Evolutionary conservation across 2,888 invertebrate genomes (phyloP), one percentile per base, ranked within the genome.

Genomic region (Sialis lutaria): DNA sequence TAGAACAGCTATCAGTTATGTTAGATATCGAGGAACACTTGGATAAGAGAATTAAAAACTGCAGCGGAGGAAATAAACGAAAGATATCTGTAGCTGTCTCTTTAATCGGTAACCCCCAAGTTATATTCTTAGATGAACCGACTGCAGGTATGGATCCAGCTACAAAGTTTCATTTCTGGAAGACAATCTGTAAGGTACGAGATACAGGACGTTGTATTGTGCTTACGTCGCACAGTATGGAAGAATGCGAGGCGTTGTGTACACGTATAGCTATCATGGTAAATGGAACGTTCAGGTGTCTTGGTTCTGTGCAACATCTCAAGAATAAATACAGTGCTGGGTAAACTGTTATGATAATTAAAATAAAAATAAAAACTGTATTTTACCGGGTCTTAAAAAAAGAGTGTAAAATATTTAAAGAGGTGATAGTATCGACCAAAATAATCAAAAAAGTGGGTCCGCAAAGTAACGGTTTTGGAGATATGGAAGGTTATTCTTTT

Each of bases 151-250:
- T 86, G 68, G 87, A 89, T 59, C 82, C 86, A 1, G 81, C 80
- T 2, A 83, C 88, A 4, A 77, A 86, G 56, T 70, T 89, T 47
- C 77, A 82, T 50, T 71, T 91, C 8, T 90, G 90, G 90, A 72
- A 82, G 55, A 79, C 80, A 9, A 70, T 88, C 33, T 71, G 74
- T 51, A 72, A 74, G 48, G 74, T 82, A 39, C 69, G 83, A 42
- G 77, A 79, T 48, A 68, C 74, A 4, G 87, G 88, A 0, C 75
- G 75, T 58, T 80, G 84, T 48, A 75, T 90, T 46, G 72, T 90
- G 49, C 69, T 90, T 49, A 90, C 90, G 12, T 87, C 88, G 41
- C 85, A 86, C 67, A 84, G 82, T 60, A 86, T 88, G 84, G 86
- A 86, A 65, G 87, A 88, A 64, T 86, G 86, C 64, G 87, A 88